Percentiles rank a stretch among this genome's conserved stretches.
phyloP scores from a whole-genome alignment of 2,113 vertebrate genomes.

The Oncorhynchus nerka region DNA sequence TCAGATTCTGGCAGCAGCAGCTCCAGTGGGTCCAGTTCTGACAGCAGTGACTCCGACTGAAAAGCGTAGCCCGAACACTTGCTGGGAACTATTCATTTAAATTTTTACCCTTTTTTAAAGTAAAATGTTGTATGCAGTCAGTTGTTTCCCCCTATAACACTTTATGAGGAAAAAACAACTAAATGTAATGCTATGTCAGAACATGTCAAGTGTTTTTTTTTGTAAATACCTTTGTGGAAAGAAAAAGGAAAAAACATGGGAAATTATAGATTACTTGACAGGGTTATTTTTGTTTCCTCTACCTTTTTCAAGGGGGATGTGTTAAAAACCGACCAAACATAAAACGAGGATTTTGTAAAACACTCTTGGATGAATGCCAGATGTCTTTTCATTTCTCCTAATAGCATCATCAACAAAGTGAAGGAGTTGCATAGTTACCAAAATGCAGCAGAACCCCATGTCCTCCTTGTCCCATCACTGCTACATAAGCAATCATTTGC shows the following conservation, averaged over 20 bases:
- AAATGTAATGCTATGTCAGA: conserved; percentile 37
- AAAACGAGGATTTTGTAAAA: conserved; percentile 15
- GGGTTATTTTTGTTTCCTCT: conserved; percentile 14
- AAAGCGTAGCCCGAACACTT: neutral
- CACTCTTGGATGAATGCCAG: conserved; percentile 9
- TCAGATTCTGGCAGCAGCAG: conserved; percentile 84
- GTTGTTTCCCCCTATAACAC: conserved; percentile 41
- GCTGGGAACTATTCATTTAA: neutral
- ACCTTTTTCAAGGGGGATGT: conserved; percentile 26
- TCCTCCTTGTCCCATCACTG: neutral
- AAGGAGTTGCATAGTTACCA: neutral
- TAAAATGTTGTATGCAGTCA: conserved; percentile 41
- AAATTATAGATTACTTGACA: conserved; percentile 4
- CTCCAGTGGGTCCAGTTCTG: conserved; percentile 84
- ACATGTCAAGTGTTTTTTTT: conserved; percentile 18
- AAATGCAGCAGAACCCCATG: neutral
- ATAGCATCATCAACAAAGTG: no score
- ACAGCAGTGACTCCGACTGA: conserved; percentile 85
- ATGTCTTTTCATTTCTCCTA: conserved; percentile 10
- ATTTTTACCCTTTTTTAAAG: conserved; percentile 4
- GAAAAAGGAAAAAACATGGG: neutral
- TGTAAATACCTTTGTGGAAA: conserved; percentile 21
- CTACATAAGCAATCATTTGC: neutral
- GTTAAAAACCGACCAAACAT: conserved; percentile 21
- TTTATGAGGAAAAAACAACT: conserved; percentile 32